phyloP scores from a whole-genome alignment of 1,140 invertebrate species.

The Nymphalis io region DNA sequence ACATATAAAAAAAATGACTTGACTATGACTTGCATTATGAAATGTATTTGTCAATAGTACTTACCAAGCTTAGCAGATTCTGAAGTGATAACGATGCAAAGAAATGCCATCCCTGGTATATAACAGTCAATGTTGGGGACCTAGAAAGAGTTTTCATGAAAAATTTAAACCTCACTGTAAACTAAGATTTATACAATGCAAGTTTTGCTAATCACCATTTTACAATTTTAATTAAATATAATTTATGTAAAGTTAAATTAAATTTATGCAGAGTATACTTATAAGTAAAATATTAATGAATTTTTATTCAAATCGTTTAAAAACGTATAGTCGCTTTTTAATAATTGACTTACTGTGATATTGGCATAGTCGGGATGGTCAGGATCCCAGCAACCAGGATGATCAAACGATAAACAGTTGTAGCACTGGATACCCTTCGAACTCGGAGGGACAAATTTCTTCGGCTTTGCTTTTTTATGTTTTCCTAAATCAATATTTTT shows the following conservation, averaged over 20 bases:
- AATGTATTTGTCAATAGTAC: constrained; percentile 14
- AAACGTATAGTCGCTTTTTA: not conserved
- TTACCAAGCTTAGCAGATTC: constrained; percentile 72
- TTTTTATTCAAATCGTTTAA: too few relatives aligned
- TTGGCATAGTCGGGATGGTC: constrained; percentile 72
- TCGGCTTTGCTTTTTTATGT: constrained; percentile 67
- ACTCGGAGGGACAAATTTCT: constrained; percentile 64
- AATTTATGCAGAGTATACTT: too few relatives aligned
- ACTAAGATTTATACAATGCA: too few relatives aligned
- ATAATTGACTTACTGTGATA: constrained; percentile 55
- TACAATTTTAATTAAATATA: too few relatives aligned
- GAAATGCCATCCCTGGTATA: constrained; percentile 72
- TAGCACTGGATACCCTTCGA: constrained; percentile 74
- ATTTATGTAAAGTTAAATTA: not conserved
- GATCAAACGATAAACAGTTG: constrained; percentile 74
- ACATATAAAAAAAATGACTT: too few relatives aligned
- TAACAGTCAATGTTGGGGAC: constrained; percentile 75
- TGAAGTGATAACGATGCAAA: constrained; percentile 71
- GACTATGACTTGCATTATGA: too few relatives aligned
- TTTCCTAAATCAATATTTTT: constrained; percentile 47
- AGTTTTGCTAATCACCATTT: too few relatives aligned
- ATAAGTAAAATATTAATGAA: too few relatives aligned
- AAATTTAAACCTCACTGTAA: too few relatives aligned
- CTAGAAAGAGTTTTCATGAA: constrained; percentile 35
- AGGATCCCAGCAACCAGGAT: constrained; percentile 74